A percentile compares a stretch with the other conserved stretches of the same genome.
These are phyloP conservation scores for Paradoxurus hermaphroditus DNA, from an alignment of 2,113 vertebrate genomes.

Conservation along the genomic window DNA sequence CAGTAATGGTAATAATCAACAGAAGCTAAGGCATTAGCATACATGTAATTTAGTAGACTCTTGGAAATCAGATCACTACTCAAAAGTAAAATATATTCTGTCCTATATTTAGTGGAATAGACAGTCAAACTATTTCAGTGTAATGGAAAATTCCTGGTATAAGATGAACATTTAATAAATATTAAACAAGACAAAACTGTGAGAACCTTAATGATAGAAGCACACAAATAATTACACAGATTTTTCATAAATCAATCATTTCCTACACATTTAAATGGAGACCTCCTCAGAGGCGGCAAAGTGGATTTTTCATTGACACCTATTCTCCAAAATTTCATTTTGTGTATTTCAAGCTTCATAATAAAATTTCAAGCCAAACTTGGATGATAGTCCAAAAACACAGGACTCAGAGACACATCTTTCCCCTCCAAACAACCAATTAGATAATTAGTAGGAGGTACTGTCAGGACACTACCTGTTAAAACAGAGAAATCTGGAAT, in stretches of 20 bases:
- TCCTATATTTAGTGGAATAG: background rate
- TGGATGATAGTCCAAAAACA: background rate
- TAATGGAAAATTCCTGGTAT: background rate
- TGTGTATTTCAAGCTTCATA: background rate
- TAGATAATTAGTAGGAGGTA: background rate
- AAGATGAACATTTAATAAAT: background rate
- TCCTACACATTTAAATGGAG: background rate
- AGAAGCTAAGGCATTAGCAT: background rate
- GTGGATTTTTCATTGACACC: background rate
- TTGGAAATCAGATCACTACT: background rate
- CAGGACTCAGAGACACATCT: background rate
- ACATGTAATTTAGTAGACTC: background rate
- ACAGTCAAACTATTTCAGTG: conserved; percentile 6
- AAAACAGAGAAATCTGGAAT: background rate
- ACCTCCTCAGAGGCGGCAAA: background rate
- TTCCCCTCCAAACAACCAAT: background rate
- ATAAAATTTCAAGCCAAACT: background rate
- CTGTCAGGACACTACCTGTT: background rate
- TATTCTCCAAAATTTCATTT: conserved; percentile 16
- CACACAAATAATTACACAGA: background rate
- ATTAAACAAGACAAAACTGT: background rate
- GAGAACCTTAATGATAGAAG: background rate
- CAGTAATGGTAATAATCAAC: background rate
- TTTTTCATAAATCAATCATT: background rate
- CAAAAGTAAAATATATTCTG: background rate